Evolutionary conservation across 37 sponge, comb jelly and placozoan genomes (phyloP), one percentile per base, ranked within the genome.

Genomic region (Tethya wilhelma): DNA sequence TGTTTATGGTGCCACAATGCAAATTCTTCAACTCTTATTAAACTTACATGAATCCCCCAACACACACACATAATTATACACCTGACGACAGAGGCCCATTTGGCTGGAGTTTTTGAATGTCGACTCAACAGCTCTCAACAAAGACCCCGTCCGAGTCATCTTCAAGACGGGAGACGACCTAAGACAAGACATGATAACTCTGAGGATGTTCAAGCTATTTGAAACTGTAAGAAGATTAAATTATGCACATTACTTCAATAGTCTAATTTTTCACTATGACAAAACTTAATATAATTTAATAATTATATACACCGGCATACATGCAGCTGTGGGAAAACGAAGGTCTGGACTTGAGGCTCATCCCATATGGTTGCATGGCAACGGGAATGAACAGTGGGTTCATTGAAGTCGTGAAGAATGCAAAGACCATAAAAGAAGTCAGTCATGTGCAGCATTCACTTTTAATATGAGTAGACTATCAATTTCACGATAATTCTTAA

Each of bases 341-440:
- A 43, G 86, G 90, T 0, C 66, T 94, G 20, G 82, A 94, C 60
- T 40, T 94, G 77, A 57, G 74, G 40, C 74, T 96, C 60, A 86
- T 88, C 39, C 93, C 93, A 0, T 96, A 96, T 78, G 90, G 90
- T n/a, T 96, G 97, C 68, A 78, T 90, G 65, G 87, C 94, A 14
- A 96, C 97, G 1, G 84, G 89, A 1, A 58, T 59, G 1, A 77
- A 88, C 17, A 65, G 74, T 46, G 97, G 97, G 34, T 74, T 96
- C 79, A 96, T 96, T 75, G 97, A 96, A 58, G 94, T 90, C 22
- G 91, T 96, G 37, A 86, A 73, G 62, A 75, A 89, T 39, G 73
- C 94, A 0, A 73, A 71, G 36, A 94, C 95, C 17, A 74, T 92
- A 43, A 76, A 77, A 8, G 67, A 78, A 33, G 93, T 87, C 1